Evolutionary conservation across 2,888 invertebrate genomes (phyloP).

Genomic region (Mythimna albipuncta): DNA sequence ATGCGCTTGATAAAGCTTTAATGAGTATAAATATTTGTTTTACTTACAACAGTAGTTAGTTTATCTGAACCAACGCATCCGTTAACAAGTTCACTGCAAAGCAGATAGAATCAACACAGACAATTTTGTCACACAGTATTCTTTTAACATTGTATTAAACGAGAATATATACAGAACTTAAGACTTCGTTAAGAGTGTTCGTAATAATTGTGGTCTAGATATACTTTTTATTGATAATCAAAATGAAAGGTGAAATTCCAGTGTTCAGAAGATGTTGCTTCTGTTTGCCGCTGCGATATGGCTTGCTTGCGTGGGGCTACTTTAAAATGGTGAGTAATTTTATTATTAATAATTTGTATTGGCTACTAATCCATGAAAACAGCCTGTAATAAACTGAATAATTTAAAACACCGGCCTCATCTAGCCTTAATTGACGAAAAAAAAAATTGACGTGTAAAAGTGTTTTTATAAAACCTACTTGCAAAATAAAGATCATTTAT

Average conservation of each 20-base stretch:
- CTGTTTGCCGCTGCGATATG: conserved; percentile 75
- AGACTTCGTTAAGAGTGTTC: background rate
- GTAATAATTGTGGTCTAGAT: background rate
- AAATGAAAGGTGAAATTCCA: conserved; percentile 58
- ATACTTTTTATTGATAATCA: background rate
- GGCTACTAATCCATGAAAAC: too few relatives aligned
- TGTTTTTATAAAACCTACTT: too few relatives aligned
- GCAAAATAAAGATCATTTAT: too few relatives aligned
- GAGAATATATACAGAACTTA: background rate
- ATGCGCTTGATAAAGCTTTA: background rate
- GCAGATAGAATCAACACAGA: too few relatives aligned
- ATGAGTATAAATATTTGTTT: conserved; percentile 3
- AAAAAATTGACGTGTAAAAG: too few relatives aligned
- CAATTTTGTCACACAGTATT: background rate
- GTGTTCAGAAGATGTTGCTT: conserved; percentile 73
- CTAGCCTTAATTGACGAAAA: too few relatives aligned
- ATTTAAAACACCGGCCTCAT: too few relatives aligned
- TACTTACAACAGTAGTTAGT: conserved; percentile 15
- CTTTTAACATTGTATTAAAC: background rate
- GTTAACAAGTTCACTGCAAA: conserved; percentile 7
- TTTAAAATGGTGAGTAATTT: conserved; percentile 65
- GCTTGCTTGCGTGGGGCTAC: conserved; percentile 74
- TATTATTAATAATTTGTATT: too few relatives aligned
- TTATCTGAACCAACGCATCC: conserved; percentile 5
- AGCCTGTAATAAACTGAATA: too few relatives aligned